These are phyloP conservation scores for Saccostrea echinata DNA, from an alignment of 1,140 invertebrate species.

Conservation along the genomic window DNA sequence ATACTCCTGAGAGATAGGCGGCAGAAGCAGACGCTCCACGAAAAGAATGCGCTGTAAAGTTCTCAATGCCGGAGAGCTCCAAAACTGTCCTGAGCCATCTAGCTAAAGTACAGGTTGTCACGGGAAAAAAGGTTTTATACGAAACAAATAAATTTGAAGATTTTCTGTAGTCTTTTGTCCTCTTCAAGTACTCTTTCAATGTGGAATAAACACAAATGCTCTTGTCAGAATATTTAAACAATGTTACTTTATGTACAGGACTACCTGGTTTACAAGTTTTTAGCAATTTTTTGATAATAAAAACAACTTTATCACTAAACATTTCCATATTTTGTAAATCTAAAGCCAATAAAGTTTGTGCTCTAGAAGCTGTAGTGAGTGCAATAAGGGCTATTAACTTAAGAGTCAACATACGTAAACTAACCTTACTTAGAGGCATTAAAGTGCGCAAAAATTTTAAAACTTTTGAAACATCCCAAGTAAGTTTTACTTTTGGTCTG, in stretches of 20 bases:
- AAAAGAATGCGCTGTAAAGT: constrained; percentile 55
- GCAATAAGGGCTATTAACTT: constrained; percentile 53
- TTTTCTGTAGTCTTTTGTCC: constrained; percentile 45
- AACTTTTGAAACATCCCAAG: constrained; percentile 61
- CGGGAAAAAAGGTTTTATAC: constrained; percentile 49
- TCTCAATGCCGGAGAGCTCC: constrained; percentile 50
- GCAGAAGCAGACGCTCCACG: constrained; percentile 41
- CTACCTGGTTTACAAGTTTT: constrained; percentile 35
- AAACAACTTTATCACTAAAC: background rate
- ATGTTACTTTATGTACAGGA: background rate
- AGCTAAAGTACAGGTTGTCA: constrained; percentile 52
- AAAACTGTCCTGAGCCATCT: constrained; percentile 55
- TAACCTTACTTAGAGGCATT: constrained; percentile 35
- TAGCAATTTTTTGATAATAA: constrained; percentile 5
- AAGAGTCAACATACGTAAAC: constrained; percentile 51
- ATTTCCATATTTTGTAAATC: constrained; percentile 41
- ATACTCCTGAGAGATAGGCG: constrained; percentile 41
- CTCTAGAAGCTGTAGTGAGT: constrained; percentile 48
- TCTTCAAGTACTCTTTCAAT: constrained; percentile 46
- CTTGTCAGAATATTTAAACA: background rate
- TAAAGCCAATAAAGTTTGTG: constrained; percentile 49
- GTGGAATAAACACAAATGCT: constrained; percentile 35
- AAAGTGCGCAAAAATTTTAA: constrained; percentile 50
- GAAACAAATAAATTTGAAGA: constrained; percentile 46
- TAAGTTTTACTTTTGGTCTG: constrained; percentile 41